Percentiles rank a stretch among this genome's conserved stretches.
These are phyloP conservation scores for Agrenia bidenticulata DNA, from an alignment of 2,888 invertebrate genomes.

Conservation along the genomic window DNA sequence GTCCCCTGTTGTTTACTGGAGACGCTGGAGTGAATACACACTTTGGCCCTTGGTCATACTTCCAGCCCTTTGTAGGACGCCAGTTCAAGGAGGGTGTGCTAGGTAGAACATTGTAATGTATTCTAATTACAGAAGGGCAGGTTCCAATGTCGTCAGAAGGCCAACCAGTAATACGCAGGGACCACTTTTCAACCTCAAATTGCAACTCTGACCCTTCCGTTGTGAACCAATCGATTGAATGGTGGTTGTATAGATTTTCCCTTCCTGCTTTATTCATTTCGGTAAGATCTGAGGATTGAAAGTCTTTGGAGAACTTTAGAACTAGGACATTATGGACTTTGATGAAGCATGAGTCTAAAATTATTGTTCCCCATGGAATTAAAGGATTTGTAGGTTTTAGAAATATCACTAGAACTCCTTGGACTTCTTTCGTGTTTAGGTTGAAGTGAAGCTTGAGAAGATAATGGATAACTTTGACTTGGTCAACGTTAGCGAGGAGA, in stretches of 20 bases:
- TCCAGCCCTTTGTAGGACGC: slow-evolving; percentile 35
- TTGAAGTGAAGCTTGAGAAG: slow-evolving; percentile 49
- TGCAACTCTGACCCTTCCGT: slow-evolving; percentile 26
- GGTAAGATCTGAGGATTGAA: background rate
- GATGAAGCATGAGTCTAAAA: slow-evolving; percentile 45
- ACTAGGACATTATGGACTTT: slow-evolving; percentile 30
- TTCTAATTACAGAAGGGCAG: slow-evolving; percentile 46
- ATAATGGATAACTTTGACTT: slow-evolving; percentile 53
- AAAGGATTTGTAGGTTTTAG: slow-evolving; percentile 17
- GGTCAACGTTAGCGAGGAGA: slow-evolving; percentile 51
- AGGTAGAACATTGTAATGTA: slow-evolving; percentile 50
- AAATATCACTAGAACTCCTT: slow-evolving; percentile 50
- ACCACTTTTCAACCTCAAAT: slow-evolving; percentile 50
- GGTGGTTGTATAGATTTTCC: slow-evolving; percentile 22
- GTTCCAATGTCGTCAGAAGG: slow-evolving; percentile 25
- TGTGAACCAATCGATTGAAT: slow-evolving; percentile 16
- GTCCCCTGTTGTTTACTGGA: slow-evolving; percentile 58
- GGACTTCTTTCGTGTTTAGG: slow-evolving; percentile 42
- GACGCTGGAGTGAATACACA: slow-evolving; percentile 58
- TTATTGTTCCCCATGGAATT: slow-evolving; percentile 24
- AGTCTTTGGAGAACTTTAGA: slow-evolving; percentile 10
- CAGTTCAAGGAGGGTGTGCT: slow-evolving; percentile 48
- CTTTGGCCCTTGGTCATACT: slow-evolving; percentile 10
- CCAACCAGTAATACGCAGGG: slow-evolving; percentile 43
- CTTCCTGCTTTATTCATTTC: slow-evolving; percentile 15